A percentile compares a stretch with the other conserved stretches of the same genome.
Evolutionary conservation across 2,797 vertebrate species (phyloP).

Genomic region (Emydoidea blandingii): DNA sequence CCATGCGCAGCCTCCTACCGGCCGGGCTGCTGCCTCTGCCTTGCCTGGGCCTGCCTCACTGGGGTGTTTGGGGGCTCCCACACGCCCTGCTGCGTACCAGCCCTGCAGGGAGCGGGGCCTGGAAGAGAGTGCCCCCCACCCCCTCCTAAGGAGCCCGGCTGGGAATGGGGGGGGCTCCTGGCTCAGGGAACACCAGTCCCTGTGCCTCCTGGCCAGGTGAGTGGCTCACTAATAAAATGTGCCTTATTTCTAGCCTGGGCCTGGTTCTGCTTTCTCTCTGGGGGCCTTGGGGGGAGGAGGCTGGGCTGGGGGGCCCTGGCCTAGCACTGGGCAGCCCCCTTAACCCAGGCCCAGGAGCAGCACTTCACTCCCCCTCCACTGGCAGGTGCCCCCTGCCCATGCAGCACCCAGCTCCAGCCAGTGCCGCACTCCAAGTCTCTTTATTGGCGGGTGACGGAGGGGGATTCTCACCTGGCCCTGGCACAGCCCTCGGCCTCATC

Average conservation of each 20-base stretch:
- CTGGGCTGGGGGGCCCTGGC: too few relatives aligned
- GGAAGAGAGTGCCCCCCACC: not conserved
- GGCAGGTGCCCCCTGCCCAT: not conserved
- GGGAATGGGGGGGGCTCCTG: too few relatives aligned
- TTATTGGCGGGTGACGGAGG: not conserved
- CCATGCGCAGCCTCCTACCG: too few relatives aligned
- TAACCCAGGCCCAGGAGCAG: not conserved
- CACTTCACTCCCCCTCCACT: not conserved
- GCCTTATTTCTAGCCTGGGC: not conserved
- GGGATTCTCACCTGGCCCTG: not conserved
- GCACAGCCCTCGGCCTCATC: not conserved
- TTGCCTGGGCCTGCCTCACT: too few relatives aligned
- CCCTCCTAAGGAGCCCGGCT: not conserved
- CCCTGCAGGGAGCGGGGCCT: too few relatives aligned
- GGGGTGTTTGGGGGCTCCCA: too few relatives aligned
- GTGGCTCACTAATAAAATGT: not conserved
- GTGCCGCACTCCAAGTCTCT: not conserved
- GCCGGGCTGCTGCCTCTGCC: too few relatives aligned
- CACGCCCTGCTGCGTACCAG: not conserved
- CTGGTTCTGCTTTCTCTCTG: not conserved
- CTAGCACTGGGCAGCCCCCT: too few relatives aligned
- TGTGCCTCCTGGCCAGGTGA: not conserved
- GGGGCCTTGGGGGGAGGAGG: not conserved
- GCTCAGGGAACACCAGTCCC: not conserved
- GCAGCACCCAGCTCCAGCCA: not conserved